Percentiles rank a stretch among this genome's conserved stretches.
These are phyloP conservation scores for Meloe dianella DNA, from an alignment of 2,888 invertebrate species.

Conservation along the genomic window DNA sequence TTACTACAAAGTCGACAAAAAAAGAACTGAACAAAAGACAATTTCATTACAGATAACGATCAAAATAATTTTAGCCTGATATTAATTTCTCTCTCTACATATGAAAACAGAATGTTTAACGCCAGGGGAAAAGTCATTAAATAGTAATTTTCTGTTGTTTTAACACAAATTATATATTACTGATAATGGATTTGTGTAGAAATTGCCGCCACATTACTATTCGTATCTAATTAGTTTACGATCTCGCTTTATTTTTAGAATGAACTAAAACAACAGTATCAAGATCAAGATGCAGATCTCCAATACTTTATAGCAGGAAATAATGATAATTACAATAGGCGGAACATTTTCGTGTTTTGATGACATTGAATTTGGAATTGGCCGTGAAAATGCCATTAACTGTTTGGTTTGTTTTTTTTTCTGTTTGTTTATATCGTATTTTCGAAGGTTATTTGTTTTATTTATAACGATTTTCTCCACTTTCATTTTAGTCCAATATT, in stretches of 20 bases:
- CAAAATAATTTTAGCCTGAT: neutral
- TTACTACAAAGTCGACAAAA: neutral
- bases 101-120: neutral
- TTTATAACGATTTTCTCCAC: neutral
- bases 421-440: neutral
- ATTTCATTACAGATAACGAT: neutral
- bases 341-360: neutral
- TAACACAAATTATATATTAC: neutral
- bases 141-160: neutral
- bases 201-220: too few species aligned
- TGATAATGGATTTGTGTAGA: neutral
- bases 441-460: neutral
- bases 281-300: too few species aligned
- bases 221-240: too few species aligned
- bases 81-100: neutral
- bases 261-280: too few species aligned
- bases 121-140: neutral
- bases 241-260: too few species aligned
- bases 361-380: neutral
- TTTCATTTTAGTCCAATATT: neutral
- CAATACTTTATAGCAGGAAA: too few species aligned
- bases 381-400: neutral
- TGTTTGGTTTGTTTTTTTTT: too few species aligned
- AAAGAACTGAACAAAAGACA: neutral
- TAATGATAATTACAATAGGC: too few species aligned